Evolutionary conservation across 2,888 invertebrate genomes (phyloP), one percentile per base, ranked within the genome.

Genomic region (Anorthoa munda): DNA sequence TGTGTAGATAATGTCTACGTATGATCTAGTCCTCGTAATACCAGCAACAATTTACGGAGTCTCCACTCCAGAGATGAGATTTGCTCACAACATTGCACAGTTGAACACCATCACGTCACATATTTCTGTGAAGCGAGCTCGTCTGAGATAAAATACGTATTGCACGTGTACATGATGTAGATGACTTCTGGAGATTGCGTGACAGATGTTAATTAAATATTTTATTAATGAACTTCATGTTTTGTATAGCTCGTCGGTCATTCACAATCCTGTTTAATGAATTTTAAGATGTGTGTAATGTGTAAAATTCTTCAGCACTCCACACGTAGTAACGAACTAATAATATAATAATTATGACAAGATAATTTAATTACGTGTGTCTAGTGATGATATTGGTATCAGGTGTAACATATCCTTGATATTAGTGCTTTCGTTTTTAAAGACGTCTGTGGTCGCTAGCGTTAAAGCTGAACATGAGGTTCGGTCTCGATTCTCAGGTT

Each of bases 201-300:
- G 45, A 46, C 58, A 53, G 21, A 65, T 53, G 46, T 9, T 70
- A 53, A 74, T 78, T 53, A 66, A 66, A 68, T 73, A 55, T n/a
- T 50, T 46, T 69, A 17, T 21, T 66, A 69, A 73, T 55, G 46
- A 79, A 58, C 21, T 67, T 63, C 48, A 72, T 45, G 48, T 51
- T 56, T 45, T 0, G 31, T 31, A 61, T 61, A 66, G 13, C 23
- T 50, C 53, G 18, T 18, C 64, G 67, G 79, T 73, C 55, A 67
- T 60, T 72, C 11, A 56, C 53, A 23, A 17, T 3, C 15, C 0
- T 18, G 60, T n/a, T n/a, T n/a, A n/a, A n/a, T n/a, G n/a, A n/a
- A 53, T 58, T 26, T 21, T 12, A 45, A 58, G 13, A 56, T 23
- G 59, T 68, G 26, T 46, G 64, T 60, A 21, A 67, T 68, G 21